phyloP scores from a whole-genome alignment of 2,888 invertebrate species.

The Nematopogon swammerdamellus region DNA sequence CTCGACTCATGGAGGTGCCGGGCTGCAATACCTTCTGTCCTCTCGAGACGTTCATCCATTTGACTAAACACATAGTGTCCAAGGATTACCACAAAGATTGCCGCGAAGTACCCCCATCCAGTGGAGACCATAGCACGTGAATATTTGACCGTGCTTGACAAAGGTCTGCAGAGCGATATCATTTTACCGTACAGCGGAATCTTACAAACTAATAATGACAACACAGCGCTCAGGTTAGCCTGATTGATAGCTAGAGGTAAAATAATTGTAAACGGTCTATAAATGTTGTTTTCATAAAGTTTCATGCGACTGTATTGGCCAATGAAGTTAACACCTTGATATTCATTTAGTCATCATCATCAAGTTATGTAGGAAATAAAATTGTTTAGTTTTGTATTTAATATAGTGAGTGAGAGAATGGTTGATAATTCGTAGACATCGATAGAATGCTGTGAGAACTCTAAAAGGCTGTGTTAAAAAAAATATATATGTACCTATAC shows the following conservation, averaged over 20 bases:
- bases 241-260: no score
- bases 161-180: constrained; percentile 1
- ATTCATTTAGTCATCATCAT: no score
- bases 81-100: constrained; percentile 43
- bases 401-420: no score
- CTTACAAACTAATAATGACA: neutral
- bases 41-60: constrained; percentile 42
- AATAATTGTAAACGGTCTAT: no score
- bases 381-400: no score
- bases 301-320: no score
- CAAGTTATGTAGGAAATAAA: no score
- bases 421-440: neutral
- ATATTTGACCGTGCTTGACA: constrained; percentile 1
- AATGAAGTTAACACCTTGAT: no score
- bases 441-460: neutral
- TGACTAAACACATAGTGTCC: constrained; percentile 42
- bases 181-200: no score
- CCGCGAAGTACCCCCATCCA: constrained; percentile 19
- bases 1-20: constrained; percentile 48
- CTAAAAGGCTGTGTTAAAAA: constrained; percentile 15
- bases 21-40: constrained; percentile 52
- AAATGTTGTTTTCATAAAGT: no score
- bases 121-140: neutral
- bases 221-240: no score
- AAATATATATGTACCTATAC: no score